Conservation (phyloP, 2,113 vertebrate species). For the Pagrus major region DNA sequence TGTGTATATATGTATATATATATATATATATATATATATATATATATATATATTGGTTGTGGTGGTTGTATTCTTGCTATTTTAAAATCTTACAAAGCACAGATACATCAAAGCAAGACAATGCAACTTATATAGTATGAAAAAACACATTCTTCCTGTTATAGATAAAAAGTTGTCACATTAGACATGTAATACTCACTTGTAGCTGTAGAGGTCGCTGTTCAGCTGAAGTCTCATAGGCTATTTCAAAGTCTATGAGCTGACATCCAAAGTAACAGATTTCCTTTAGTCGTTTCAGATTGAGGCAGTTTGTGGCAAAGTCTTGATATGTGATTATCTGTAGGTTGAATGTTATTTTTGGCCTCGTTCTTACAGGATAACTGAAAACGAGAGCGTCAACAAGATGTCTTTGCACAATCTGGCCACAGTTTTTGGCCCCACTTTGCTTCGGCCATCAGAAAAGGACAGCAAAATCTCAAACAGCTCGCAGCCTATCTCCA, state of each 20-base stretch:
- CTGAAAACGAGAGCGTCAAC: conserved; percentile 93
- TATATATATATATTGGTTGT: no score
- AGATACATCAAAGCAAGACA: not conserved
- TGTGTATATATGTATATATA: no score
- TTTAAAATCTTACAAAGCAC: not conserved
- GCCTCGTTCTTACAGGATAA: conserved; percentile 83
- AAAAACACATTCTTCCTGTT: not conserved
- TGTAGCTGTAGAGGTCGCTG: no score
- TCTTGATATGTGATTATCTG: not conserved
- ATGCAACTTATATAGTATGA: not conserved
- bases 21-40: no score
- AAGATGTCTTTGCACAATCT: conserved; percentile 99
- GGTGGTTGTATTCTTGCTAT: not conserved
- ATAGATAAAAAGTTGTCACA: not conserved
- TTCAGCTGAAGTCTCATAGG: no score
- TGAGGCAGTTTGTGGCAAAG: no score
- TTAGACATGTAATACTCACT: no score
- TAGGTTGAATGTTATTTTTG: not conserved
- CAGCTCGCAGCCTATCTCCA: conserved; percentile 93
- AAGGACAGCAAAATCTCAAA: conserved; percentile 96
- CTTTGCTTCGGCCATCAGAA: conserved; percentile 94
- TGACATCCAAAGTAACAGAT: not conserved
- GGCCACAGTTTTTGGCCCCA: conserved; percentile 97
- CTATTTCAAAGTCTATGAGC: not conserved
- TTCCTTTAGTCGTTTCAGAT: not conserved